Evolutionary conservation across 2,113 vertebrate species (phyloP).

Genomic region (Hoplias malabaricus): DNA sequence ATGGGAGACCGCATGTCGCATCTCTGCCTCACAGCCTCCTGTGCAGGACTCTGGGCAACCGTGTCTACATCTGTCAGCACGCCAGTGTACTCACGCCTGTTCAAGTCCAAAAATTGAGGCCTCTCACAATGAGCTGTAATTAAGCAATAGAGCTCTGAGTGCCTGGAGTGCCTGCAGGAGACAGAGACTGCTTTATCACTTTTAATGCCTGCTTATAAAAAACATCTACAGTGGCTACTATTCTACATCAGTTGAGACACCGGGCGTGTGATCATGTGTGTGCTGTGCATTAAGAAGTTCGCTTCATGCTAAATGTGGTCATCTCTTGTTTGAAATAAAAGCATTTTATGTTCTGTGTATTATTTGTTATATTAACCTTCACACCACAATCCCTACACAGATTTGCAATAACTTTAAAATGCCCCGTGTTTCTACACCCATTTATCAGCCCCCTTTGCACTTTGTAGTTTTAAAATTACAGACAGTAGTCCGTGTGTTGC

Average conservation of each 20-base stretch:
- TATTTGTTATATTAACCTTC: neutral
- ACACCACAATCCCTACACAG: neutral
- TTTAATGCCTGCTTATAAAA: constrained; percentile 32
- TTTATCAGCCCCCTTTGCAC: no score
- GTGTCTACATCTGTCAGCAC: constrained; percentile 45
- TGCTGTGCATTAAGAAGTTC: neutral
- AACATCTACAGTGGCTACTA: neutral
- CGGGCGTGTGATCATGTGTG: neutral
- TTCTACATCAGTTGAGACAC: neutral
- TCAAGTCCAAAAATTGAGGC: constrained; percentile 66
- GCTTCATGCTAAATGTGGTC: neutral
- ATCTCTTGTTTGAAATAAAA: neutral
- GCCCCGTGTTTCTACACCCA: no score
- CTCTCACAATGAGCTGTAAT: constrained; percentile 68
- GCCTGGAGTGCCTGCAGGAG: constrained; percentile 54
- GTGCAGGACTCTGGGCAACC: constrained; percentile 49
- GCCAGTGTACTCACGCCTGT: constrained; percentile 60
- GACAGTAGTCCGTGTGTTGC: no score
- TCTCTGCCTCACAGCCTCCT: constrained; percentile 42
- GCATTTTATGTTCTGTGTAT: neutral
- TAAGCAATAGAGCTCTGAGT: constrained; percentile 63
- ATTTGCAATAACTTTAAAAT: neutral
- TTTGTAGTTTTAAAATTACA: no score
- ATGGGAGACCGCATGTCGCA: constrained; percentile 49
- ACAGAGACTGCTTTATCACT: constrained; percentile 39